Evolutionary conservation across 2,888 invertebrate genomes (phyloP).

Genomic region (Hemicrepidius hirtus): DNA sequence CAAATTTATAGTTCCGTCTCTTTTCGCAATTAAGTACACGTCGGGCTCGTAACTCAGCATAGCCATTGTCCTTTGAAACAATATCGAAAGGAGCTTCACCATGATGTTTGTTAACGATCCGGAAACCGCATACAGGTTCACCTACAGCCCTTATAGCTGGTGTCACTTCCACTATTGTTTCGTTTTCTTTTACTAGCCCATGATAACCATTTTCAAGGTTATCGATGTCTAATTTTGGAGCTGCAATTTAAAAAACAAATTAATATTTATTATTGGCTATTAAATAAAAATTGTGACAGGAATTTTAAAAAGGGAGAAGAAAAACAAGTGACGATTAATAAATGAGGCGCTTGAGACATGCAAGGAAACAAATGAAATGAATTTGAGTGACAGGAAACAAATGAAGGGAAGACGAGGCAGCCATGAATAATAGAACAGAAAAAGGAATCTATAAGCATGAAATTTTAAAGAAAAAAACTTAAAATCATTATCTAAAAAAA

Average conservation of each 20-base stretch:
- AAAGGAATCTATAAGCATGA: too few relatives aligned
- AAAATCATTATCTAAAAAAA: too few relatives aligned
- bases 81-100: slow-evolving; percentile 91
- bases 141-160: slow-evolving; percentile 92
- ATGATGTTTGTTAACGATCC: slow-evolving; percentile 93
- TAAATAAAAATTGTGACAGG: too few relatives aligned
- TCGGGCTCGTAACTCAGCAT: slow-evolving; percentile 89
- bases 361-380: too few relatives aligned
- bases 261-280: too few relatives aligned
- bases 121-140: slow-evolving; percentile 86
- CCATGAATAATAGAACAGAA: too few relatives aligned
- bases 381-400: too few relatives aligned
- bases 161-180: slow-evolving; percentile 93
- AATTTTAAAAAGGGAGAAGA: too few relatives aligned
- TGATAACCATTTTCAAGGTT: slow-evolving; percentile 93
- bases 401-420: too few relatives aligned
- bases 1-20: slow-evolving; percentile 95
- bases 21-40: slow-evolving; percentile 94
- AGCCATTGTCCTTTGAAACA: slow-evolving; percentile 77
- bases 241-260: slow-evolving; percentile 75
- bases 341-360: too few relatives aligned
- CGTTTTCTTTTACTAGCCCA: slow-evolving; percentile 94
- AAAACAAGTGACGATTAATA: too few relatives aligned
- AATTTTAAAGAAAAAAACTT: too few relatives aligned
- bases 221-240: slow-evolving; percentile 84